A percentile compares a stretch with the other conserved stretches of the same genome.
Conservation (phyloP, 2,113 vertebrate species). For the Rhinopithecus roxellana region DNA sequence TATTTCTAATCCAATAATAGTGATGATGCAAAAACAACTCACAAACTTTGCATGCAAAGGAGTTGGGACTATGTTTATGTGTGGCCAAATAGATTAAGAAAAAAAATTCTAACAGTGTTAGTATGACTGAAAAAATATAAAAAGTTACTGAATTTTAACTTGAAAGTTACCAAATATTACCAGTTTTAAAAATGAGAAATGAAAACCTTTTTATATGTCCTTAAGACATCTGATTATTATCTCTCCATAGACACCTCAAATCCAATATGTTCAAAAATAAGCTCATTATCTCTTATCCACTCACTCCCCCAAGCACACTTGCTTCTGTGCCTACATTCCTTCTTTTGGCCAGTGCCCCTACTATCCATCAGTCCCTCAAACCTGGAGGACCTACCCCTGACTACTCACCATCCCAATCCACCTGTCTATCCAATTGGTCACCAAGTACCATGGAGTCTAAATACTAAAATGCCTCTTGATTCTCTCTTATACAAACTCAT, state of each 20-base stretch:
- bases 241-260: not conserved
- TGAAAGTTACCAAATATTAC: not conserved
- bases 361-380: not conserved
- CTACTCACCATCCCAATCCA: not conserved
- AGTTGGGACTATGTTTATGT: not conserved
- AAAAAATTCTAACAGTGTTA: not conserved
- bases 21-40: not conserved
- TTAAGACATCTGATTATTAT: not conserved
- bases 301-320: not conserved
- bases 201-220: not conserved
- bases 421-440: not conserved
- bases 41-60: not conserved
- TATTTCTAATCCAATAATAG: not conserved
- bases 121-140: not conserved
- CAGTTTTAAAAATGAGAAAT: not conserved
- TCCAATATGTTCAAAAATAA: not conserved
- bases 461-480: not conserved
- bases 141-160: not conserved
- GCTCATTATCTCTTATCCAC: not conserved
- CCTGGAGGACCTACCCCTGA: not conserved
- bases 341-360: not conserved
- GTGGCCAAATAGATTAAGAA: not conserved
- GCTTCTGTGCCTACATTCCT: not conserved
- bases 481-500: not conserved
- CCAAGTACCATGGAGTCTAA: not conserved